These are phyloP conservation scores for Amblyopsis hoosieri DNA, from an alignment of 2,797 vertebrate genomes.

Conservation along the genomic window DNA sequence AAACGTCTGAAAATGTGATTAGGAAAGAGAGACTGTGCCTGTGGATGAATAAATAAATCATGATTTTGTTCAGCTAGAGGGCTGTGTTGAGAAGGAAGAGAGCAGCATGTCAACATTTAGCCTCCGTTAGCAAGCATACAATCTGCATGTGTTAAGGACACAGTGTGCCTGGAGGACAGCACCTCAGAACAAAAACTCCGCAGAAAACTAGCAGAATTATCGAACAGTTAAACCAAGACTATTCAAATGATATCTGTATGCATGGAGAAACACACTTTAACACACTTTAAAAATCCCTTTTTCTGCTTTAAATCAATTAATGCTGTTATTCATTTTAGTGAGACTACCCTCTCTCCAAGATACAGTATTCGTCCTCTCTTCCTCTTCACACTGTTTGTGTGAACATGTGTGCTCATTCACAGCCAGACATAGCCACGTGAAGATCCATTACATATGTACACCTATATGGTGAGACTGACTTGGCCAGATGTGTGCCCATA, in stretches of 20 bases:
- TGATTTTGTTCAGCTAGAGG: constrained; percentile 65
- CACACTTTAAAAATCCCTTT: too few relatives aligned
- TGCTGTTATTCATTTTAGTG: constrained; percentile 46
- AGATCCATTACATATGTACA: neutral
- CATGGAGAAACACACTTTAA: too few relatives aligned
- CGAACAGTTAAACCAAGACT: too few relatives aligned
- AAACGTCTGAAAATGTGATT: constrained; percentile 77
- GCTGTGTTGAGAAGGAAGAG: constrained; percentile 46
- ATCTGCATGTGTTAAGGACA: constrained; percentile 46
- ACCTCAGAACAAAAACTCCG: too few relatives aligned
- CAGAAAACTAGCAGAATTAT: neutral
- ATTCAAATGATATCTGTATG: too few relatives aligned
- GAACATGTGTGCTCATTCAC: constrained; percentile 20
- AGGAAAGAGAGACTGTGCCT: constrained; percentile 66
- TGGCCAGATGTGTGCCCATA: constrained; percentile 24
- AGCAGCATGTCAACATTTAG: constrained; percentile 70
- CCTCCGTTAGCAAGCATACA: constrained; percentile 44
- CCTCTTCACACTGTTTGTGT: constrained; percentile 22
- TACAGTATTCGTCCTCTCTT: constrained; percentile 8
- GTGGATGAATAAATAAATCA: constrained; percentile 73
- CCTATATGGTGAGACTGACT: constrained; percentile 35
- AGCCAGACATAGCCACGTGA: constrained; percentile 25
- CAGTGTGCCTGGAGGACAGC: constrained; percentile 6
- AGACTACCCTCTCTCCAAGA: constrained; percentile 34
- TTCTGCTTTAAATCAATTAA: constrained; percentile 34